These are phyloP conservation scores for Tretioscincus oriximinensis DNA, from an alignment of 2,113 vertebrate genomes.

Conservation along the genomic window DNA sequence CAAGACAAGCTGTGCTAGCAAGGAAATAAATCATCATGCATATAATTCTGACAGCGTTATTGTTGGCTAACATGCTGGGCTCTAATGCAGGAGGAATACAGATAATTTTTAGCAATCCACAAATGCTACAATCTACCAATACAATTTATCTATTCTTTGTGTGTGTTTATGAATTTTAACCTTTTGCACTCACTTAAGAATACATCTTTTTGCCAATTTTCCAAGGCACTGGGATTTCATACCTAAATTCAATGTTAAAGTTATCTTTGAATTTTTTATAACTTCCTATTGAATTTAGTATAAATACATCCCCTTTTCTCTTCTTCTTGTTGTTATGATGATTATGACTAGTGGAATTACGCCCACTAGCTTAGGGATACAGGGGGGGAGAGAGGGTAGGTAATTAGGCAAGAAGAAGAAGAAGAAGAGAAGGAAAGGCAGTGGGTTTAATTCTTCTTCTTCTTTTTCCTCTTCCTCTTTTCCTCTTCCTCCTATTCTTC, in stretches of 20 bases:
- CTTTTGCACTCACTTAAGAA: neutral
- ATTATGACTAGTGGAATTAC: too few relatives aligned
- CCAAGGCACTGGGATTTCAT: neutral
- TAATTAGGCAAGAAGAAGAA: too few relatives aligned
- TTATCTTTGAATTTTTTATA: neutral
- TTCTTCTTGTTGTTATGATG: neutral
- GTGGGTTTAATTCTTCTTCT: too few relatives aligned
- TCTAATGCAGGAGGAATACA: neutral
- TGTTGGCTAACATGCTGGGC: neutral
- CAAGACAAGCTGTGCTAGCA: slow-evolving; percentile 21
- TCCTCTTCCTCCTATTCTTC: too few relatives aligned
- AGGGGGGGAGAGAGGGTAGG: too few relatives aligned
- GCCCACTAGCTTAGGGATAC: too few relatives aligned
- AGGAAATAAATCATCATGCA: slow-evolving; percentile 26
- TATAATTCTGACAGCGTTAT: neutral
- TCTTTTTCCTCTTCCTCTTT: too few relatives aligned
- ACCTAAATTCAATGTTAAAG: neutral
- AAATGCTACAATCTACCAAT: neutral
- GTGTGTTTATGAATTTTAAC: neutral
- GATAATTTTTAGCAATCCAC: neutral
- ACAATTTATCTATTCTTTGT: neutral
- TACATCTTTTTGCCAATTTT: neutral
- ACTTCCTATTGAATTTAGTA: neutral
- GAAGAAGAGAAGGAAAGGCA: too few relatives aligned
- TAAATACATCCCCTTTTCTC: neutral